Base-by-base conservation (phyloP, 1,140 invertebrate genomes). In the Ceratoteleas bidentatus region DNA sequence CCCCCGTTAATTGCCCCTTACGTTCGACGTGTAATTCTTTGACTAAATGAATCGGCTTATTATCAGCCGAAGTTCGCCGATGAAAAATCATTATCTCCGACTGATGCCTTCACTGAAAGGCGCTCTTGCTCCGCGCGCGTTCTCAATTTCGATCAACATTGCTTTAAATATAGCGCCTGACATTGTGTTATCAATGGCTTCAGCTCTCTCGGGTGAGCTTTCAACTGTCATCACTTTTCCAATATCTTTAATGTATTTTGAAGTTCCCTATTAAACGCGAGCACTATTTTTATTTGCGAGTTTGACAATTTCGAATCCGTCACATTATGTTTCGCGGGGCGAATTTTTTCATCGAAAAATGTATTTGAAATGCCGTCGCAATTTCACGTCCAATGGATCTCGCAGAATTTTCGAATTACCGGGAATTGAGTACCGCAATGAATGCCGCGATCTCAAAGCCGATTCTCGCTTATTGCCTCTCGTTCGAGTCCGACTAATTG, bases 211-310 rank as follows among this genome's bases (percentile, higher is more conserved):
- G 40, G 57, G 57, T 56, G 62, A 77, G 65, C 65, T 77, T 64
- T 69, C 57, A 49, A 77, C 62, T 64, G 65, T 69, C 74, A 57
- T 69, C 58, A 57, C 58, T 62, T 69, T 69, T 77, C 64, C 52
- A 77, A 69, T 69, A 69, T 62, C 65, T 69, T 77, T 69, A 77
- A 77, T 77, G 74, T 57, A 56, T 62, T 77, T 76, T 77, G 69
- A 77, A 77, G 74, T 69, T 62, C 69, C 74, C 74, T 69, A 62
- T 77, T 77, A 77, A 77, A 77, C 49, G 49, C 43, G 53, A 38
- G 45, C 24, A 11, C 45, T 65, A 64, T 62, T 62, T 62, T 73
- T 32, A 64, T 73, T 73, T 10, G 32, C 52, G 40, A 61, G 0
- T 62, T 38, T 40, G 15, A 56, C 40, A 24, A 43, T 53, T 65